Conservation (phyloP, 2,113 vertebrate species). For the Cinclus cinclus region DNA sequence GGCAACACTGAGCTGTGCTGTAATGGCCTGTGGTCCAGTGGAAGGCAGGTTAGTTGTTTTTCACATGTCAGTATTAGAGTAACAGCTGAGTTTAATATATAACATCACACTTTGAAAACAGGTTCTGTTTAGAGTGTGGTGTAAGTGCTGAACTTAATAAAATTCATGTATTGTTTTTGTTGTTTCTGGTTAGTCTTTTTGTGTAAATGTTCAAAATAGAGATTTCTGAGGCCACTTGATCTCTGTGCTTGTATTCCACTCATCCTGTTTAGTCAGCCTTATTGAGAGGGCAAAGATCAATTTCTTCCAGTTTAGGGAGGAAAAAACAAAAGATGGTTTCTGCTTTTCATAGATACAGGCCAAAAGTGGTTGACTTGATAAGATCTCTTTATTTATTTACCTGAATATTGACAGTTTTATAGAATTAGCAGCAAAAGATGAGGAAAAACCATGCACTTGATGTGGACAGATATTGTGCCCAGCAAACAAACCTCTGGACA, state of each 20-base stretch:
- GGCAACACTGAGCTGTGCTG: not conserved
- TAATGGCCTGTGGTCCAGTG: not conserved
- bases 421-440: not conserved
- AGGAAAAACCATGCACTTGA: not conserved
- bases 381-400: not conserved
- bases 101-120: not conserved
- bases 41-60: not conserved
- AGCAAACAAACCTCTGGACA: not conserved
- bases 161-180: not conserved
- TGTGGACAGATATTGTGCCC: not conserved
- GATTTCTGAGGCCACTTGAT: not conserved
- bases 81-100: not conserved
- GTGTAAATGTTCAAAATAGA: not conserved
- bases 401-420: not conserved
- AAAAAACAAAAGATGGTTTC: not conserved
- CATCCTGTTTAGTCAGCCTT: slow-evolving; percentile 22
- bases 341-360: not conserved
- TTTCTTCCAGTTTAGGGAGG: not conserved
- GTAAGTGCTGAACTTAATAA: not conserved
- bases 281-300: not conserved
- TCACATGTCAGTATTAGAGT: not conserved
- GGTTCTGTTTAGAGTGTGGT: not conserved
- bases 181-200: not conserved
- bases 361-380: not conserved
- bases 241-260: not conserved